phyloP scores from a whole-genome alignment of 1,140 invertebrate species.

The Hydropsyche tenuis region DNA sequence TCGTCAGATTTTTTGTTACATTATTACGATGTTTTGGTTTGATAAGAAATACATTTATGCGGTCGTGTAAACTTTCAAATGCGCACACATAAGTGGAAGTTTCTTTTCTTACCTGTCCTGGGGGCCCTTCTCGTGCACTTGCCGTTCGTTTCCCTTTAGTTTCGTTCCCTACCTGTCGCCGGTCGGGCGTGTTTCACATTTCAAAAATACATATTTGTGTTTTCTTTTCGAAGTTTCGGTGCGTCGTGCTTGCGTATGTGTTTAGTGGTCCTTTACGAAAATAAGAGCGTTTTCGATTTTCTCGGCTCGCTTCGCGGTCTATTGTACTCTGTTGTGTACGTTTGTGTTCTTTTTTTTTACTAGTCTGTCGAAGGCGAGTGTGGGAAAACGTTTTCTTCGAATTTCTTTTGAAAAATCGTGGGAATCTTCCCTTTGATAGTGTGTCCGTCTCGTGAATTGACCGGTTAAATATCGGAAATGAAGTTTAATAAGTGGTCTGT shows the following conservation, averaged over 20 bases:
- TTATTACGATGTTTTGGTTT: no score
- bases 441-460: no score
- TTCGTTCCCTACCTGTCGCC: not conserved
- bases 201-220: constrained; percentile 11
- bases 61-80: no score
- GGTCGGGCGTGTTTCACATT: not conserved
- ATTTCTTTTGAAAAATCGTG: not conserved
- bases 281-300: not conserved
- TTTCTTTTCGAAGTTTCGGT: not conserved
- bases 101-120: no score
- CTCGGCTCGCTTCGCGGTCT: not conserved
- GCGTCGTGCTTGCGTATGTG: not conserved
- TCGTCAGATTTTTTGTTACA: no score
- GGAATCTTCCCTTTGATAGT: not conserved
- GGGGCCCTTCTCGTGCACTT: no score
- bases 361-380: not conserved
- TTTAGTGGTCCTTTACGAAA: not conserved
- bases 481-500: no score
- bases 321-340: not conserved
- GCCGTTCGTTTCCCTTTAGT: no score
- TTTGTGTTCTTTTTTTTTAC: not conserved
- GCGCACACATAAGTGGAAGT: no score
- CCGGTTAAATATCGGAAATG: no score
- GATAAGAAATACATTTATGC: no score
- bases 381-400: not conserved